phyloP scores from a whole-genome alignment of 2,797 vertebrate genomes.

The Remorina albescens region DNA sequence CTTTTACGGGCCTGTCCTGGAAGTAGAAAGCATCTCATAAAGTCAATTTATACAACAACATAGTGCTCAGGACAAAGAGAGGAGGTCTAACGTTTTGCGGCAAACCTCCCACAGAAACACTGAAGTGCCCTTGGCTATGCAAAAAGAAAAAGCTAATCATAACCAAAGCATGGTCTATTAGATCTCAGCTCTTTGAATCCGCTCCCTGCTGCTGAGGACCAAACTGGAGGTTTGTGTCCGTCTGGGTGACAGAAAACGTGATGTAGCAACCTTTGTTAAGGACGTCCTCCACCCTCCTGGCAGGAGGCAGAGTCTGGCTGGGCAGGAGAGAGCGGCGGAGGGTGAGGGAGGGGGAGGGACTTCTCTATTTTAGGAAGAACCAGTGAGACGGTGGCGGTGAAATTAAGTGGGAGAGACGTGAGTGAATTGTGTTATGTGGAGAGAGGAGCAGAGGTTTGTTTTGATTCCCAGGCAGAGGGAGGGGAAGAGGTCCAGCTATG shows the following conservation, averaged over 20 bases:
- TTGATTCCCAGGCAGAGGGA: slow-evolving; percentile 34
- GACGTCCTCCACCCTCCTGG: slow-evolving; percentile 17
- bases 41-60: slow-evolving; percentile 55
- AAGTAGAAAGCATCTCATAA: slow-evolving; percentile 58
- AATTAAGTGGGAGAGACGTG: slow-evolving; percentile 45
- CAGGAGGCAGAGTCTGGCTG: slow-evolving; percentile 1
- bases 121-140: slow-evolving; percentile 21
- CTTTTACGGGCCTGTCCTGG: slow-evolving; percentile 60
- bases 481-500: slow-evolving; percentile 27
- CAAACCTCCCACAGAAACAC: slow-evolving; percentile 42
- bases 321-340: background rate
- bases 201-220: slow-evolving; percentile 43
- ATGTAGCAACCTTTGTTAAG: slow-evolving; percentile 46
- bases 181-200: slow-evolving; percentile 23
- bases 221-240: slow-evolving; percentile 28
- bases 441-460: slow-evolving; percentile 42
- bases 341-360: background rate
- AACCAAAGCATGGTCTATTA: slow-evolving; percentile 5
- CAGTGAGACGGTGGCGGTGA: slow-evolving; percentile 28
- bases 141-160: slow-evolving; percentile 50
- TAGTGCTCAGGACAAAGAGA: slow-evolving; percentile 47
- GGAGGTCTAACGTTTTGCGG: slow-evolving; percentile 22
- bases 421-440: slow-evolving; percentile 40
- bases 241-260: slow-evolving; percentile 15
- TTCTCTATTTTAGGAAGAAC: slow-evolving; percentile 23